Base-by-base conservation (phyloP, 1,140 invertebrate genomes). In the Euglossa dilemma region DNA sequence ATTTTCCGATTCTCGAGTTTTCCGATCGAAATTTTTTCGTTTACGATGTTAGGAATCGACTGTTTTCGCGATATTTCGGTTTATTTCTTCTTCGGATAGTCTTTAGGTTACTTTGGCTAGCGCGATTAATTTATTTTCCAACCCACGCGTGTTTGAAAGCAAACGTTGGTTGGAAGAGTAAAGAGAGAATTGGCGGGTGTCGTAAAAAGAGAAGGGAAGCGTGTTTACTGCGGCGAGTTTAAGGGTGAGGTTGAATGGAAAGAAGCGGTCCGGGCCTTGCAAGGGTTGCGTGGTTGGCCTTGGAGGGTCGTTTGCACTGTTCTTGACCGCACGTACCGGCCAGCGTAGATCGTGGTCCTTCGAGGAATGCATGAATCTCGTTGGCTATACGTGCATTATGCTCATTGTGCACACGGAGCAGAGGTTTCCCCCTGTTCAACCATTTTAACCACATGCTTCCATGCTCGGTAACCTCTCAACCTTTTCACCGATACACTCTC, bases 281-380 rank as follows among this genome's bases (percentile, higher is more conserved):
- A 93, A 93, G 92, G 92, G 92, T 93, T 92, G 91, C 81, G 88
- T 87, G 82, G 87, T 91, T 93, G 90, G 90, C 91, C 91, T 93
- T 93, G 93, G 88, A 90, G 88, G 88, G 91, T 92, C 90, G 91
- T 92, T 93, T 92, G 89, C 92, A 91, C 90, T 83, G 82, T 84
- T 86, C 85, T 86, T 80, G 85, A 81, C 87, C 85, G 71, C 87
- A 64, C 70, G 66, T 64, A 85, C 52, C 47, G 70, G 78, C 56
- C 67, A 83, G 59, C 71, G 66, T 69, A 43, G 75, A 84, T 43
- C 63, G 71, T 12, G 83, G 69, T 84, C 63, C 73, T 86, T 87
- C 83, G 85, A 84, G 85, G 86, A 90, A 91, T 87, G 85, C 83
- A 84, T 78, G 89, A 88, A 87, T 90, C 88, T 87, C 77, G 74